These are phyloP conservation scores for Bucco capensis DNA, from an alignment of 2,113 vertebrate species.

Conservation along the genomic window DNA sequence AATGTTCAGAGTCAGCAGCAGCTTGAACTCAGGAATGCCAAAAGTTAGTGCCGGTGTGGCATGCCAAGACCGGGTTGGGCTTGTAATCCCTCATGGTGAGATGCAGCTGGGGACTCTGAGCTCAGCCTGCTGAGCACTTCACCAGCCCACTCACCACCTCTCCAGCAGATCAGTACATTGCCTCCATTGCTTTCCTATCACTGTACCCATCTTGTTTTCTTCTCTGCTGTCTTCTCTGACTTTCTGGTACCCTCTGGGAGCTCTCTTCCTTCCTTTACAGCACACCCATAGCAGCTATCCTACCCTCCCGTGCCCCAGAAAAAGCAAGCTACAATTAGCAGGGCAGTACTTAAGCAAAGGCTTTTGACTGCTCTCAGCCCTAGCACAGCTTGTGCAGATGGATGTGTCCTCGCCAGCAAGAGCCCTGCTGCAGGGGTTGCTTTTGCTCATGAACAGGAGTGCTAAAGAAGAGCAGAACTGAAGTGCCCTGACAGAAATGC, in stretches of 20 bases:
- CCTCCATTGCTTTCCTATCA: background rate
- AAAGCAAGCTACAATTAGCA: background rate
- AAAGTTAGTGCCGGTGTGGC: background rate
- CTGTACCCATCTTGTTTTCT: background rate
- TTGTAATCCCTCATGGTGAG: slow-evolving; percentile 10
- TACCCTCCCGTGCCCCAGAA: background rate
- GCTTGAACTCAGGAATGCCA: slow-evolving; percentile 1
- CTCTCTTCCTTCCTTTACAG: background rate
- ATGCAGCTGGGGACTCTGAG: slow-evolving; percentile 42
- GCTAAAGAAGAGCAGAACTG: slow-evolving; percentile 25
- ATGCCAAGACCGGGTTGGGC: slow-evolving; percentile 1
- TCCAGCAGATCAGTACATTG: background rate
- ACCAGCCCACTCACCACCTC: slow-evolving; percentile 38
- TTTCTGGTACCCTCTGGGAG: background rate
- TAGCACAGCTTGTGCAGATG: background rate
- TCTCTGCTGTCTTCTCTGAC: slow-evolving; percentile 18
- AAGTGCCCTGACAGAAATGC: slow-evolving; percentile 73
- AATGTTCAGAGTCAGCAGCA: background rate
- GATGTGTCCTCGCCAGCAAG: background rate
- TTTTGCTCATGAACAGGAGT: slow-evolving; percentile 12
- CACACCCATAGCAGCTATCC: background rate
- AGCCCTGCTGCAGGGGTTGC: background rate
- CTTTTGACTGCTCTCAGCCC: background rate
- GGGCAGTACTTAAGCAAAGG: background rate
- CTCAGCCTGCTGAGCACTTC: slow-evolving; percentile 58